phyloP scores from a whole-genome alignment of 2,888 invertebrate genomes.

The Cylindroiulus punctatus region DNA sequence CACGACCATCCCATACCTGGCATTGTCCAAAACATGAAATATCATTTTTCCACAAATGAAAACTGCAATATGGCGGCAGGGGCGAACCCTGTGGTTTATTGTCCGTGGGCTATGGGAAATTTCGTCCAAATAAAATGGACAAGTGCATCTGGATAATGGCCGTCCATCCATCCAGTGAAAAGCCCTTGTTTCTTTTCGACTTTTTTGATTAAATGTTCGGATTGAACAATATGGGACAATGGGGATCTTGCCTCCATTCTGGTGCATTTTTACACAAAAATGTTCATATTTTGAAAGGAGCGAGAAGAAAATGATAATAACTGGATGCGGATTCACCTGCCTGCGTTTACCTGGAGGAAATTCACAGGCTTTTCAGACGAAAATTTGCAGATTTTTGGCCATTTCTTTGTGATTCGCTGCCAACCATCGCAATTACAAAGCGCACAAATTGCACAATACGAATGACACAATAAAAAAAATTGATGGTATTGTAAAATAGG shows the following conservation, averaged over 20 bases:
- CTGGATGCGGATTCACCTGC: constrained; percentile 35
- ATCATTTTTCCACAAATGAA: neutral
- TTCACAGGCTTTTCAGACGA: neutral
- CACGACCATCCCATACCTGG: neutral
- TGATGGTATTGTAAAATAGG: constrained; percentile 24
- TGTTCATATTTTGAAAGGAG: constrained; percentile 14
- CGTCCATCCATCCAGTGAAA: neutral
- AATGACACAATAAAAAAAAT: constrained; percentile 41
- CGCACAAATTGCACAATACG: neutral
- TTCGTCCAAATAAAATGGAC: neutral
- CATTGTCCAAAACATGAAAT: neutral
- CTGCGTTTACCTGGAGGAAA: constrained; percentile 43
- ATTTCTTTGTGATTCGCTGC: neutral
- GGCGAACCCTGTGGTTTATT: neutral
- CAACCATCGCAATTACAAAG: constrained; percentile 2
- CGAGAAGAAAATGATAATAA: constrained; percentile 42
- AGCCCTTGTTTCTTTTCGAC: neutral
- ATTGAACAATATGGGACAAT: constrained; percentile 45
- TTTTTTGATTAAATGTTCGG: constrained; percentile 4
- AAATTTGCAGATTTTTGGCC: constrained; percentile 11
- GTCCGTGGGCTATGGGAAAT: constrained; percentile 34
- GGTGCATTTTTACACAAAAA: neutral
- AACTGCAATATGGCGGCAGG: neutral
- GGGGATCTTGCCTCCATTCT: constrained; percentile 13
- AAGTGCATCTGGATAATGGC: neutral